These are phyloP conservation scores for Gymnorhina tibicen DNA, from an alignment of 2,113 vertebrate genomes.

Conservation along the genomic window DNA sequence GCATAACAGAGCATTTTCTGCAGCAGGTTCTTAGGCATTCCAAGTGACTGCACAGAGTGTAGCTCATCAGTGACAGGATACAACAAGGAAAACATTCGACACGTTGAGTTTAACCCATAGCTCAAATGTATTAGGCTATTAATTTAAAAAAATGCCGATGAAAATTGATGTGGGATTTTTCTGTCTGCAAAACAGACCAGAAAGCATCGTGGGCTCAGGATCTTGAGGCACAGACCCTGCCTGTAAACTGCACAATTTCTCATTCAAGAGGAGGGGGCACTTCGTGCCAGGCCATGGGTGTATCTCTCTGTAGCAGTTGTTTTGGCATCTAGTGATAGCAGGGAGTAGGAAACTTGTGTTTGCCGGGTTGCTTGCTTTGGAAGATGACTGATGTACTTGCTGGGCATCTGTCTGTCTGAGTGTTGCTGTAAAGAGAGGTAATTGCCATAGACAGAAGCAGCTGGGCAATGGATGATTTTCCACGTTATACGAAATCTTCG, in stretches of 20 bases:
- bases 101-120: neutral
- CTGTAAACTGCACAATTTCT: neutral
- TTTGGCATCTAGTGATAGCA: neutral
- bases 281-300: accelerated
- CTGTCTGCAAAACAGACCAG: neutral
- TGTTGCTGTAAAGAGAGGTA: neutral
- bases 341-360: neutral
- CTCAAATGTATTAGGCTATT: neutral
- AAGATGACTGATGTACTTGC: neutral
- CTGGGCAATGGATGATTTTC: neutral
- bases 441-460: accelerated
- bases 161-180: neutral
- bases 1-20: neutral
- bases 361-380: neutral
- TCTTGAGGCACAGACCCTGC: neutral
- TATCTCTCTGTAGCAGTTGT: neutral
- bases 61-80: neutral
- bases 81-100: neutral
- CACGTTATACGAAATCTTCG: accelerated
- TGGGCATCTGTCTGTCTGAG: neutral
- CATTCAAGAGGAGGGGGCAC: neutral
- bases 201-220: neutral
- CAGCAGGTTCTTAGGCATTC: neutral
- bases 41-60: neutral
- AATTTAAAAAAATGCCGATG: neutral